Base-by-base conservation (phyloP, 2,113 vertebrate species). In the Dicrurus megarhynchus region DNA sequence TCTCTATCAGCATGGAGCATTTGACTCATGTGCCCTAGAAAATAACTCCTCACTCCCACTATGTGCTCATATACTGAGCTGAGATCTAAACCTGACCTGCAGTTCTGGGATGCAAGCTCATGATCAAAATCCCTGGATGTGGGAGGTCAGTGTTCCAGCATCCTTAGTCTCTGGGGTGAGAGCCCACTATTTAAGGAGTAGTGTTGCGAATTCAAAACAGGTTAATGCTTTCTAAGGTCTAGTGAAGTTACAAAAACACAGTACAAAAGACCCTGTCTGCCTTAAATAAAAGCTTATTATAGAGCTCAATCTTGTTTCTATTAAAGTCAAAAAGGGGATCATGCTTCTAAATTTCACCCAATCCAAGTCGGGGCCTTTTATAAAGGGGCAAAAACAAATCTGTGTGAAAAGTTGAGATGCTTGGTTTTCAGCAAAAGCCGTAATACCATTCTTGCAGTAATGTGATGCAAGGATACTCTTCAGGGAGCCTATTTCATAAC, bases 201-300 rank as follows among this genome's bases (percentile, higher is more conserved):
- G 74, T 76, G 68, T 55, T 77, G 84, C 37, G 77, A 93, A 96
- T 75, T 85, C 68, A 80, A 30, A 44, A 86, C 95, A 61, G 56
- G 21, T 80, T 86, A 84, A 90, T 80, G 79, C 67, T 91, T 96
- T 94, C 75, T 78, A 84, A 85, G 60, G 83, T 89, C 95, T 95
- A 87, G 47, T 84, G 33, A 96, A 95, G 79, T 80, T 85, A 76
- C 56, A 89, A 82, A 95, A 94, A 60, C 60, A 68, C 69, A 15
- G 32, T 60, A 82, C 44, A 57, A 89, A 92, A 88, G 60, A 90
- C 60, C 59, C 61, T 78, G 52, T 67, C 83, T 94, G 83, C 73
- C 85, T 96, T 90, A 90, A 93, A 82, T 81, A 71, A 82, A 93
- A 84, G 27, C 71, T 95, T 90, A 86, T 94, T 91, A 87, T 87